A percentile compares a stretch with the other conserved stretches of the same genome.
Conservation (phyloP, 1,140 invertebrate genomes). For the Diabrotica virgifera region DNA sequence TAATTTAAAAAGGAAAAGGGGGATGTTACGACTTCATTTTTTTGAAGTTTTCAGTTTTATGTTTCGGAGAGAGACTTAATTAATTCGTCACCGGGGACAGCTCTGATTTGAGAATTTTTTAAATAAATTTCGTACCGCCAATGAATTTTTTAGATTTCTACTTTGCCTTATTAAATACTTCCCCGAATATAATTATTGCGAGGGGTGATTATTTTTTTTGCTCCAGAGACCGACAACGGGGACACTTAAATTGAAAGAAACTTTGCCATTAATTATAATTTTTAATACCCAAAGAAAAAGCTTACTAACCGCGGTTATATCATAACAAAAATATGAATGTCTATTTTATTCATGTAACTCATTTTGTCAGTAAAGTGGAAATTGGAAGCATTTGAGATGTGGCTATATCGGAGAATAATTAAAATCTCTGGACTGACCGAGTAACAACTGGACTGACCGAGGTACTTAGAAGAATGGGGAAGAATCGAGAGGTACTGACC, state of each 20-base stretch:
- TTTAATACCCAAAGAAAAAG: not conserved
- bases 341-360: no score
- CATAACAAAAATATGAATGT: no score
- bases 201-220: slow-evolving; percentile 17
- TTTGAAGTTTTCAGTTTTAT: slow-evolving; percentile 37
- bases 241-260: not conserved
- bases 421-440: no score
- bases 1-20: slow-evolving; percentile 43
- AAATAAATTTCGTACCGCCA: slow-evolving; percentile 41
- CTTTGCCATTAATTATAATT: not conserved
- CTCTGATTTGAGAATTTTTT: slow-evolving; percentile 41
- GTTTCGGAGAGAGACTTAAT: slow-evolving; percentile 39
- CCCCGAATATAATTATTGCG: not conserved
- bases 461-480: no score
- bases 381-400: no score
- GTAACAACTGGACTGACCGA: no score
- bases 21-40: slow-evolving; percentile 40
- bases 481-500: no score
- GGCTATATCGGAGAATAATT: no score
- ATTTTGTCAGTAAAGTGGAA: no score
- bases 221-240: not conserved
- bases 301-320: no score
- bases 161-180: slow-evolving; percentile 36
- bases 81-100: slow-evolving; percentile 43
- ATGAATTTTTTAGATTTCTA: slow-evolving; percentile 42